Evolutionary conservation across 92 coral and sea anemone genomes (phyloP), one percentile per base, ranked within the genome.

Genomic region (Paramuricea clavata): DNA sequence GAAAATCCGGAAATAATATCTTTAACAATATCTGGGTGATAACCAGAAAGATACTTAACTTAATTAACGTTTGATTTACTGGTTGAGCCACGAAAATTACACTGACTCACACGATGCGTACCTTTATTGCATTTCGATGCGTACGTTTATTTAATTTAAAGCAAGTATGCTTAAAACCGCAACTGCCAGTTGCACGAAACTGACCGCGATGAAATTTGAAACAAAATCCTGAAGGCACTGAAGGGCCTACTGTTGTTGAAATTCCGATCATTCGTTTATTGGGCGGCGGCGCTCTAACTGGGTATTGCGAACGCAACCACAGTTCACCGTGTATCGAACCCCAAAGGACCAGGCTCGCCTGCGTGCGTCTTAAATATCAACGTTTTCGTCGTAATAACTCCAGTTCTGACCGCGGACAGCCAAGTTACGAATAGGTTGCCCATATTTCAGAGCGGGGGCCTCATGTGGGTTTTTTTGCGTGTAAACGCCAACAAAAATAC

Each of bases 1-100:
- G 43, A 49, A 74, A 74, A 74, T 7, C 80, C 80, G 43, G 80
- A 74, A 74, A 74, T 47, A 12, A 74, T 26, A 34, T 26, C 12
- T 41, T 74, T 27, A 1, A 49, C 61, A 32, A 74, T 36, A 49
- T 41, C 43, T 28, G 80, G 80, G 17, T 23, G 23, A 74, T 74
- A 74, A 28, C 80, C 80, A 26, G 80, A 74, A 22, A 74, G 52
- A 32, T 10, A 47, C 13, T 34, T 23, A 36, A 6, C 52, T 17
- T 8, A 41, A 34, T 27, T 60, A 15, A 10, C 44, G 44, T 39
- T 4, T 39, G 44, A 39, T 39, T 39, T 39, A 39, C 44, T 10
- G 44, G 44, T 39, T 39, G 44, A 39, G 44, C 25, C 19, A 16
- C 67, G 67, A 57, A 57, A 57, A 26, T 19, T 19, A 26, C 67